Base-by-base conservation (phyloP, 1,140 invertebrate genomes). In the Maconellicoccus hirsutus region DNA sequence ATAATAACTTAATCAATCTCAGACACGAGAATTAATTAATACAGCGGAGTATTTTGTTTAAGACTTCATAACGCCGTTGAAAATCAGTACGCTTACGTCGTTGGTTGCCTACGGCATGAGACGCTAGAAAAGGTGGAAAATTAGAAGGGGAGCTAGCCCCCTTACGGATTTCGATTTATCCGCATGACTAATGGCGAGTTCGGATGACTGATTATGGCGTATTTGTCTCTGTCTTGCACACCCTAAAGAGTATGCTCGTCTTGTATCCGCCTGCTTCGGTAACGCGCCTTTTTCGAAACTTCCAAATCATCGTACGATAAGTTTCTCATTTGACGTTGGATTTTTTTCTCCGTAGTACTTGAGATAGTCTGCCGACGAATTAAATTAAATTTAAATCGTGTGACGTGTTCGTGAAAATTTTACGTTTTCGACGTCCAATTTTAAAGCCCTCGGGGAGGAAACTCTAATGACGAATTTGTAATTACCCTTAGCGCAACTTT, bases 261-360 rank as follows among this genome's bases (percentile, higher is more conserved):
- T 52, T 52, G 42, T 19, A 19, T 16, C 12, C 42, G n/a, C n/a
- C 10, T 52, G 2, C 42, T 16, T 19, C 3, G 6, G 42, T 16
- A 19, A 52, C n/a, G 42, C 42, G 29, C 29, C 29, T 52, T 52
- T 52, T 52, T 52, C n/a, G n/a, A 52, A 52, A 52, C 42, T 52
- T 52, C 42, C 42, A 52, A 52, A 52, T 52, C 42, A 52, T 52
- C 42, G 42, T 52, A 52, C 42, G 42, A 52, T 52, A 52, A 52
- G 42, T 52, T 52, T 52, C 42, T 52, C n/a, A 52, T 52, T 52
- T 52, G 12, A 6, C 16, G 42, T 16, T 52, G 42, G 4, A 16
- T 52, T 52, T 4, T 52, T 52, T 16, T 16, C 16, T 52, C n/a
- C 42, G 6, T 52, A 8, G 2, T 16, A 3, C 12, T 33, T 12